Conservation (phyloP, 1,140 invertebrate genomes). For the Zaprionus ghesquierei region DNA sequence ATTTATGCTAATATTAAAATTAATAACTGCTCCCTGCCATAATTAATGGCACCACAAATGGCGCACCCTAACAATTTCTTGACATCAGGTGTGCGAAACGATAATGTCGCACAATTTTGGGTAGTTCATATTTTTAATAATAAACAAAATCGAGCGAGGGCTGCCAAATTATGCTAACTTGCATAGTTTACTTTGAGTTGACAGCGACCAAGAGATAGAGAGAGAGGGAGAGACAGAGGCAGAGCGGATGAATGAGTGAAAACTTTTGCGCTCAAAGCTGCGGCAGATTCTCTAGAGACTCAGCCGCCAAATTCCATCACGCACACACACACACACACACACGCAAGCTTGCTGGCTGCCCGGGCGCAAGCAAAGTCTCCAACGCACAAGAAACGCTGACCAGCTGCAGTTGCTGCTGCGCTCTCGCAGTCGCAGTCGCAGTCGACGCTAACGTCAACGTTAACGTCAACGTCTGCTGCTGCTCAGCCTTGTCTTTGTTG, state of each 20-base stretch:
- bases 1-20: not conserved
- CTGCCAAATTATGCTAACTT: not conserved
- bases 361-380: constrained; percentile 59
- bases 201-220: not conserved
- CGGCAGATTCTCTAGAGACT: constrained; percentile 48
- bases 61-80: not conserved
- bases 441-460: constrained; percentile 2
- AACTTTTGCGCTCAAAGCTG: constrained; percentile 31
- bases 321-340: constrained; percentile 23
- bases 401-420: constrained; percentile 48
- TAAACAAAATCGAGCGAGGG: constrained; percentile 38
- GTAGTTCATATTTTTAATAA: constrained; percentile 59
- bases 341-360: constrained; percentile 1
- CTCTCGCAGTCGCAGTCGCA: not conserved
- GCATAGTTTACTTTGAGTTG: not conserved
- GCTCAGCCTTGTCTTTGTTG: not conserved
- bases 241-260: not conserved
- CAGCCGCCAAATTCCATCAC: constrained; percentile 57
- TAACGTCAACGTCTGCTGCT: constrained; percentile 8
- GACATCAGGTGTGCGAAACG: constrained; percentile 62
- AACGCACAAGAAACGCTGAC: constrained; percentile 68
- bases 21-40: not conserved
- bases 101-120: constrained; percentile 43
- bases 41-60: constrained; percentile 3
- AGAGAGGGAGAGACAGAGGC: too few species aligned